Percentiles rank a stretch among this genome's conserved stretches.
Evolutionary conservation across 2,888 invertebrate species (phyloP).

Genomic region (Chymomyza procnemis): DNA sequence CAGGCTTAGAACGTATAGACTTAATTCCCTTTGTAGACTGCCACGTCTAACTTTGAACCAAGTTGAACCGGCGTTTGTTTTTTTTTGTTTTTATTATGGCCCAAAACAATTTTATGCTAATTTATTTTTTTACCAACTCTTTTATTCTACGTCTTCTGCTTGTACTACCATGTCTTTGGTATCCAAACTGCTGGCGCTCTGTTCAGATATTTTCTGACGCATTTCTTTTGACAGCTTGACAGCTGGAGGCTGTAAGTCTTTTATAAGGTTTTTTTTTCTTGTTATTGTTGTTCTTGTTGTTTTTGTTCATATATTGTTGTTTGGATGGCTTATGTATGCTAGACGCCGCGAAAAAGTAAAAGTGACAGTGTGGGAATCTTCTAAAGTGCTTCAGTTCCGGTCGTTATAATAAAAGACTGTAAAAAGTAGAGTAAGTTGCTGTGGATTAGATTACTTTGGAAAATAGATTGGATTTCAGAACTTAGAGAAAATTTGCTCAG

Average conservation of each 20-base stretch:
- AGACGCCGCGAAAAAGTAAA: no score
- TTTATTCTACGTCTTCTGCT: constrained; percentile 16
- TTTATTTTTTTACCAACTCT: constrained; percentile 22
- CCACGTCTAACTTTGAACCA: neutral
- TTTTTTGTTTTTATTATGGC: constrained; percentile 2
- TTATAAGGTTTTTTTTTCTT: neutral
- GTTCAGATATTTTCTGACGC: constrained; percentile 1
- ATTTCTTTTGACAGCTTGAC: constrained; percentile 27
- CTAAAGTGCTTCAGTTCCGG: no score
- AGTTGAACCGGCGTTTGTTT: constrained; percentile 1
- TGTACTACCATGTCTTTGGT: constrained; percentile 2
- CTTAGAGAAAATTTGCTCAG: no score
- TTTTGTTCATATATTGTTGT: neutral
- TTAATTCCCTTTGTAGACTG: constrained; percentile 2
- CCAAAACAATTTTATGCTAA: neutral
- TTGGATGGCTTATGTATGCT: no score
- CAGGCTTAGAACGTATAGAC: constrained; percentile 11
- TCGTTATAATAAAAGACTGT: no score
- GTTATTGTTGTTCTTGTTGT: constrained; percentile 11
- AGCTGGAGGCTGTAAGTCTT: constrained; percentile 1
- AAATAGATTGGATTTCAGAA: no score
- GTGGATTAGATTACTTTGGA: no score
- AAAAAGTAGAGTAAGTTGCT: no score
- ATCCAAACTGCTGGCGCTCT: constrained; percentile 23
- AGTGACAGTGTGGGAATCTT: no score